Evolutionary conservation across 2,888 invertebrate species (phyloP), one percentile per base, ranked within the genome.

Genomic region (Eudasyphora cyanicolor): DNA sequence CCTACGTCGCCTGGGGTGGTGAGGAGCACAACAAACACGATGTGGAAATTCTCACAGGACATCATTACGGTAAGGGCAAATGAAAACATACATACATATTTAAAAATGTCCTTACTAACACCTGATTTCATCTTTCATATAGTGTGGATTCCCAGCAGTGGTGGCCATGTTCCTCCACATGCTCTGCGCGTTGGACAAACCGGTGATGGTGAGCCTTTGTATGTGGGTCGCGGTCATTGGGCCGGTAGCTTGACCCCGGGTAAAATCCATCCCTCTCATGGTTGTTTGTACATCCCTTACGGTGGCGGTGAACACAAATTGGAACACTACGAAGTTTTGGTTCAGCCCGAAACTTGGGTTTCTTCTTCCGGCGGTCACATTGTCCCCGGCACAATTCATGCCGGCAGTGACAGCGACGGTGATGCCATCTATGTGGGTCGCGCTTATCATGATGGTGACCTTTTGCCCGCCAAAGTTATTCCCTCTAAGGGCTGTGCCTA

Each of bases 391-490:
- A 91, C 92, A 10, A 90, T 92, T 38, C 84, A 90, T 74, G 92
- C 91, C 17, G 92, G 92, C 8, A 86, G 89, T 17, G 92, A 92
- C 86, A 45, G 86, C n/a, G 92, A 92, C 86, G 92, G 92, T 42
- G 89, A 90, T 81, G 86, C 90, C 21, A 91, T 92, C 79, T 92
- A 90, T 78, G 90, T 92, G 14, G 92, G 92, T 3, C 91, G 92
- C 49, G 93, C 94, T 69, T 93, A 91, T 82, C 94, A 94, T 87
- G 92, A 93, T 21, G 94, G 94, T 6, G 95, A 95, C 87, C 91
- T 93, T 89, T 86, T 95, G 21, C 95, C 95, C 0, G 94, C 94
- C 1, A 95, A 95, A 91, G 93, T 95, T 0, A 93, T 95, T 35
- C 94, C 95, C 1, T 93, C 90, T 64, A 94, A 93, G 89, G 89